Percentiles rank a stretch among this genome's conserved stretches.
phyloP scores from a whole-genome alignment of 2,888 invertebrate species.

The Lithophane ornitopus region DNA sequence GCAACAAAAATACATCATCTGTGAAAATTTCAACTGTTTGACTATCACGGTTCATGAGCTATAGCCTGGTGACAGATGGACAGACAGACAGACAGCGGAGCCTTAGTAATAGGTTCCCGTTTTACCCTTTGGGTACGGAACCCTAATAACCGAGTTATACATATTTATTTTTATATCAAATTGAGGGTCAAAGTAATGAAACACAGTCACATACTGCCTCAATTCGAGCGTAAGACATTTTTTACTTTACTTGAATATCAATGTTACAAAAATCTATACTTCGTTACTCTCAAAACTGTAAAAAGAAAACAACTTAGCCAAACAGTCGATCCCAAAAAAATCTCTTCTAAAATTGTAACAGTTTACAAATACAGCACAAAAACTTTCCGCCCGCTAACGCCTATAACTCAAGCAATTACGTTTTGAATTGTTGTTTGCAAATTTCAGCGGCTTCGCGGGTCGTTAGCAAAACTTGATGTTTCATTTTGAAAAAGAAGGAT shows the following conservation, averaged over 20 bases:
- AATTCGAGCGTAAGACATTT: not conserved
- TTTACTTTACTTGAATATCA: not conserved
- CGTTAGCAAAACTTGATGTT: conserved; percentile 84
- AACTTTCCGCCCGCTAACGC: conserved; percentile 48
- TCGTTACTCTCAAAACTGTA: not conserved
- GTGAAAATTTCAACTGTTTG: too few relatives aligned
- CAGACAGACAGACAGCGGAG: too few relatives aligned
- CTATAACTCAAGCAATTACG: conserved; percentile 52
- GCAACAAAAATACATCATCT: too few relatives aligned
- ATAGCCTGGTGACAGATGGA: too few relatives aligned
- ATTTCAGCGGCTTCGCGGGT: conserved; percentile 72
- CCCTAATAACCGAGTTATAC: not conserved
- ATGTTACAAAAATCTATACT: not conserved
- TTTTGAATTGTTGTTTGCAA: conserved; percentile 73
- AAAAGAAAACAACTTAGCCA: not conserved
- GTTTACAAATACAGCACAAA: conserved; percentile 19
- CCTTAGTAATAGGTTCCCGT: too few relatives aligned
- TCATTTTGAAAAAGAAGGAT: conserved; percentile 83
- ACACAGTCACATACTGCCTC: not conserved
- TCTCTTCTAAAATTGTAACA: conserved; percentile 9
- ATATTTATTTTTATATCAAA: conserved; percentile 37
- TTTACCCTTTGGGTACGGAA: too few relatives aligned
- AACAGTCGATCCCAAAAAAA: not conserved
- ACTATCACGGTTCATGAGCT: too few relatives aligned
- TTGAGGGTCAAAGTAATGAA: not conserved